Base-by-base conservation (phyloP, 2,888 invertebrate genomes). In the Drosophila atroscutellata region DNA sequence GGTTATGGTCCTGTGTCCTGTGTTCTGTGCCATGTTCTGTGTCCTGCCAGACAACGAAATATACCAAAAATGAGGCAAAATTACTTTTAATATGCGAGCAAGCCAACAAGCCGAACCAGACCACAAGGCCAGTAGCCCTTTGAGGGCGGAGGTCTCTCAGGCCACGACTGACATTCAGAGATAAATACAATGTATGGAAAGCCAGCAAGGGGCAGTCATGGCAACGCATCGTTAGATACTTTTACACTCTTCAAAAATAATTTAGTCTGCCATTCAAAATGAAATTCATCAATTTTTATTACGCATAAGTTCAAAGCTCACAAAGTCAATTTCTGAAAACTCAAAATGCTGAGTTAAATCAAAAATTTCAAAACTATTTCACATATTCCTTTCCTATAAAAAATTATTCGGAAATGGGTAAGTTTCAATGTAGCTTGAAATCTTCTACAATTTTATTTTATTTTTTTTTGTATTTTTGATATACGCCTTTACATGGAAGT, bases 61-160 rank as follows among this genome's bases (percentile, higher is more conserved):
- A 84, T 89, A 80, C 85, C 89, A 87, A 72, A 85, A 78, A 89
- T 89, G 80, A 87, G 78, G 62, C 69, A 57, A 87, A 86, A 86
- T 86, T 86, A 87, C 86, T 87, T 86, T 85, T 89, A 82, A 89
- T 89, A 87, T 89, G 85, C 75, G 42, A 58, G 64, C 54, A 55
- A 42, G 56, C 28, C 56, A 63, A 52, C 57, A 36, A 50, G 52
- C 67, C 68, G 50, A 66, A 58, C 54, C 32, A 39, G 39, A 28
- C 54, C 67, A 54, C 61, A 52, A 18, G 51, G 34, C 54, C 61
- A 70, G 20, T 39, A 45, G 52, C 55, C 50, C n/a, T 37, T 61
- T 39, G 30, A 37, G 26, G 18, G 34, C 58, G 3, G 34, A 42
- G 49, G 61, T 47, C 34, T 51, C 37, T 70, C 50, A 39, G 49